Evolutionary conservation across 2,113 vertebrate genomes (phyloP).

Genomic region (Oceanites oceanicus): DNA sequence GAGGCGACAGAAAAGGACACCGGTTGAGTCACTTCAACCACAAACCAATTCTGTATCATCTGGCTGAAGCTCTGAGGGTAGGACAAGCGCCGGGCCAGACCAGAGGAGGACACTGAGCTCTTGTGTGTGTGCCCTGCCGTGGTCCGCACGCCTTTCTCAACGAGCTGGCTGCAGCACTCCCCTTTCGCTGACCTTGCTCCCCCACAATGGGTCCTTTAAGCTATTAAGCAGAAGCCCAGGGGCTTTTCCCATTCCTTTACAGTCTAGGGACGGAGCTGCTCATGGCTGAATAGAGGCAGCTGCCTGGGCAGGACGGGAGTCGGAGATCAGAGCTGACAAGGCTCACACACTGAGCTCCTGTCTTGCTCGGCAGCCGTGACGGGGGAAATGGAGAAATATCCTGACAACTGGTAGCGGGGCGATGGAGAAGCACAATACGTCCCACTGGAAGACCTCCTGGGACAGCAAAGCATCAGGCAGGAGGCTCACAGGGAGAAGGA

Average conservation of each 20-base stretch:
- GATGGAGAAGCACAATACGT: neutral
- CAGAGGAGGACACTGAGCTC: conserved; percentile 39
- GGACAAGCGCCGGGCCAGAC: neutral
- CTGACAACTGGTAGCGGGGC: neutral
- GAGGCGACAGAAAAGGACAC: conserved; percentile 10
- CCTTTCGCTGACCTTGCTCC: neutral
- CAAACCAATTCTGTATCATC: neutral
- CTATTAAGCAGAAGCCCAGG: neutral
- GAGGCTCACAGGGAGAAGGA: neutral
- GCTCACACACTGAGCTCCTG: neutral
- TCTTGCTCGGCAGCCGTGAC: neutral
- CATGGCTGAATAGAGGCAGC: conserved; percentile 5
- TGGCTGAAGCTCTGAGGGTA: conserved; percentile 1
- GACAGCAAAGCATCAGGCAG: neutral
- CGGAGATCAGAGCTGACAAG: neutral
- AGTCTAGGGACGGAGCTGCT: neutral
- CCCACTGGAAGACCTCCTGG: neutral
- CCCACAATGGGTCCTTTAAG: conserved; percentile 25
- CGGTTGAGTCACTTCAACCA: conserved; percentile 38
- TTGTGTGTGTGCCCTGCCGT: conserved; percentile 9
- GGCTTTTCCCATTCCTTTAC: conserved; percentile 6
- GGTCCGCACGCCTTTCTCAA: neutral
- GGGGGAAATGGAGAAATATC: neutral
- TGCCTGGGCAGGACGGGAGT: neutral
- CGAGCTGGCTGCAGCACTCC: neutral